These are phyloP conservation scores for Toxonevra muliebris DNA, from an alignment of 2,888 invertebrate genomes.

Conservation along the genomic window DNA sequence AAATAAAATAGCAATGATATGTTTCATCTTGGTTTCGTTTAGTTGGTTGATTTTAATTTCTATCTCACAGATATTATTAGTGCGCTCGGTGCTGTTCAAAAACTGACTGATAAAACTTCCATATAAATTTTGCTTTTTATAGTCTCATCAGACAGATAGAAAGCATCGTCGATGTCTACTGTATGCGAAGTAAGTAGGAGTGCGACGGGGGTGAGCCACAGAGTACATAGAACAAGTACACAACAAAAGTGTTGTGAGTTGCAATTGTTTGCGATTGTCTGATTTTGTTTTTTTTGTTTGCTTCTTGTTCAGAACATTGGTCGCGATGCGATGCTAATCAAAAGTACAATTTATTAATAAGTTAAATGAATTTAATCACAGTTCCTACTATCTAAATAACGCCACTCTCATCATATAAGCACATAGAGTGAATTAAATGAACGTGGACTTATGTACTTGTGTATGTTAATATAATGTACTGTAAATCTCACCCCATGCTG, in stretches of 20 bases:
- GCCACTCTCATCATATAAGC: no score
- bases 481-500: no score
- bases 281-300: not conserved
- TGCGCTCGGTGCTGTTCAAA: slow-evolving; percentile 34
- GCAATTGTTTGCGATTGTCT: not conserved
- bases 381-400: no score
- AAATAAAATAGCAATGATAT: slow-evolving; percentile 55
- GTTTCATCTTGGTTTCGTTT: slow-evolving; percentile 55
- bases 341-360: no score
- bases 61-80: slow-evolving; percentile 15
- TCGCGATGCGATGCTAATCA: no score
- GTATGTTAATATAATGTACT: no score
- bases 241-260: not conserved
- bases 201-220: no score
- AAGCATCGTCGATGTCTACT: slow-evolving; percentile 17
- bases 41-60: not conserved
- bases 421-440: no score
- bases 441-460: not conserved
- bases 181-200: slow-evolving; percentile 1
- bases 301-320: no score
- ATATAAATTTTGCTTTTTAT: slow-evolving; percentile 24
- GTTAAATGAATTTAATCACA: no score
- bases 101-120: slow-evolving; percentile 41
- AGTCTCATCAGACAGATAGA: slow-evolving; percentile 14
- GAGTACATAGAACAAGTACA: not conserved